Evolutionary conservation across 2,888 invertebrate genomes (phyloP), one percentile per base, ranked within the genome.

Genomic region (Seira sanloemensis): DNA sequence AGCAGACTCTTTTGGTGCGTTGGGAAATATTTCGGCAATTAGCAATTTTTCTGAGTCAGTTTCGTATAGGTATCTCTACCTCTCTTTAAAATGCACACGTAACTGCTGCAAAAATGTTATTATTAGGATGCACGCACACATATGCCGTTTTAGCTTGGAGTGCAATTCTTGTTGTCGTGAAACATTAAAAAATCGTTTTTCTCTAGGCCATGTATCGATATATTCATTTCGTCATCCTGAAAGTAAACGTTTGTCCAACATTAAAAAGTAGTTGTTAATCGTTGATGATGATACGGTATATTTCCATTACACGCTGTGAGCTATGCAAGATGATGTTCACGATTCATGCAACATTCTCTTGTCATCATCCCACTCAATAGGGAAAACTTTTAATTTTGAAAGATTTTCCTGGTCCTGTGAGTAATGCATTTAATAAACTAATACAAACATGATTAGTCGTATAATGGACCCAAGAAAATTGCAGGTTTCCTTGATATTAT

Each of bases 31-130:
- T 66, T 46, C 46, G 7, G 75, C 27, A 81, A 81, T 81, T 81
- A 69, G 81, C 81, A 81, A 81, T 81, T n/a, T n/a, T n/a, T 81
- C 75, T 81, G 81, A 81, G 75, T 73, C 71, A 7, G 25, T 27
- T 62, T 23, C 69, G 26, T 37, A 67, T 25, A 75, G 37, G 25
- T n/a, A n/a, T n/a, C n/a, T n/a, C n/a, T n/a, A n/a, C n/a, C n/a
- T n/a, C n/a, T n/a, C n/a, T n/a, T n/a, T n/a, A n/a, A n/a, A n/a
- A 69, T 46, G 19, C 37, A 50, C 62, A 18, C 7, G 50, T 21
- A 24, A 69, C 67, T 37, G n/a, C n/a, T n/a, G 26, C 77, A 77
- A 58, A 77, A 27, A 77, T 69, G 27, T 18, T 37, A 37, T 37
- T 4, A 37, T 37, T 37, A 37, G 37, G 37, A 37, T 12, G 12